Evolutionary conservation across 1,140 invertebrate species (phyloP).

Genomic region (Diachasmimorpha longicaudata): DNA sequence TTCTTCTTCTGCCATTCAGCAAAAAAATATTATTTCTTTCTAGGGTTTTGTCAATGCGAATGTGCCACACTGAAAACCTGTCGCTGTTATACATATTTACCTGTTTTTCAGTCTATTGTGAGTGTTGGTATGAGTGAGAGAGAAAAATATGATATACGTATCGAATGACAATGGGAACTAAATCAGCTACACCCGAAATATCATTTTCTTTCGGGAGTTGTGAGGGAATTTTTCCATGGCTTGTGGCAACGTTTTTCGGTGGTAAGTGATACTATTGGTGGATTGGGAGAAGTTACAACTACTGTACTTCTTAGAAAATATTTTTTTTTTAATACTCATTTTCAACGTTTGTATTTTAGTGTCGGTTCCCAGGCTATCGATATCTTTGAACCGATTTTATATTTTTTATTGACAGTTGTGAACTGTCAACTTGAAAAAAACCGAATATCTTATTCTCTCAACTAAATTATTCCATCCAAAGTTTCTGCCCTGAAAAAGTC

Average conservation of each 20-base stretch:
- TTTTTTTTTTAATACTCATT: too few relatives aligned
- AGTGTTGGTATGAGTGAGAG: neutral
- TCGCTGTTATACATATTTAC: conserved; percentile 16
- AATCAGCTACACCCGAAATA: conserved; percentile 2
- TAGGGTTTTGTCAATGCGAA: neutral
- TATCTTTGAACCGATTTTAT: too few relatives aligned
- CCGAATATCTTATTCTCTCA: too few relatives aligned
- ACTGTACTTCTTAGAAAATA: too few relatives aligned
- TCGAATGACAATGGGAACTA: conserved; percentile 12
- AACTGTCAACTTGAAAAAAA: too few relatives aligned
- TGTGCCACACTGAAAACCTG: neutral
- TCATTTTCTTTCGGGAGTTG: neutral
- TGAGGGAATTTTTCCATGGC: neutral
- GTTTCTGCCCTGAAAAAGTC: neutral
- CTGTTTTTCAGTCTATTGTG: neutral
- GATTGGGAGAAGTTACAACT: too few relatives aligned
- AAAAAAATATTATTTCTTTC: neutral
- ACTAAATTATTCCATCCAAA: too few relatives aligned
- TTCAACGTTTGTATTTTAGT: too few relatives aligned
- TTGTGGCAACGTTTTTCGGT: neutral
- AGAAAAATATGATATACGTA: neutral
- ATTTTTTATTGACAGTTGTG: too few relatives aligned
- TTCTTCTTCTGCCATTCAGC: conserved; percentile 1
- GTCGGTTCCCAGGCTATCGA: too few relatives aligned
- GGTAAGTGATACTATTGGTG: neutral